Conservation (phyloP, 2,888 invertebrate species). For the Tenthredo distinguenda region DNA sequence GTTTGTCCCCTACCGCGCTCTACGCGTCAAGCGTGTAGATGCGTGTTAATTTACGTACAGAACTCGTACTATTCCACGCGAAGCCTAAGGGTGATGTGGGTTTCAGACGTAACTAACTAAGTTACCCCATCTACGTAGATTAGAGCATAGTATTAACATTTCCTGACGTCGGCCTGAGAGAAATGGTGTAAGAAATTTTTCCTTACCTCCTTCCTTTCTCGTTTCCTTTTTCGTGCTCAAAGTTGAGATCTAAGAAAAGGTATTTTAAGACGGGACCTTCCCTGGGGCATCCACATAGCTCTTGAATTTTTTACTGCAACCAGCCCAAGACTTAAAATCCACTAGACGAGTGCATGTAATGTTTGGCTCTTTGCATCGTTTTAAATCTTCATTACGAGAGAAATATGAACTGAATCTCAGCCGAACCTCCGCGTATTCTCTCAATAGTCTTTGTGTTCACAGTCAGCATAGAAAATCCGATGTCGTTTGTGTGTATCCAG, state of each 20-base stretch:
- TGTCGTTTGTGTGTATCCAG: neutral
- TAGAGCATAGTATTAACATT: conserved; percentile 37
- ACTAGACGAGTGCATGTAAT: neutral
- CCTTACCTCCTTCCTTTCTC: neutral
- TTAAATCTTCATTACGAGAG: neutral
- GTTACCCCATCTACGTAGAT: conserved; percentile 29
- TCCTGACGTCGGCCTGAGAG: neutral
- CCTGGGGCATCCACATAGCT: conserved; percentile 25
- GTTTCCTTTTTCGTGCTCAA: neutral
- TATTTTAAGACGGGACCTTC: neutral
- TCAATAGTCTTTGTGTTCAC: neutral
- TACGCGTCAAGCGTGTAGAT: conserved; percentile 19
- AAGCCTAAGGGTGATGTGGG: neutral
- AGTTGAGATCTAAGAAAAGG: conserved; percentile 19
- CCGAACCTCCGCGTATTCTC: neutral
- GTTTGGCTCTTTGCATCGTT: neutral
- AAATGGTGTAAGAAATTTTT: neutral
- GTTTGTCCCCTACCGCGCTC: neutral
- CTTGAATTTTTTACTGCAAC: conserved; percentile 27
- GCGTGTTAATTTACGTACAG: conserved; percentile 38
- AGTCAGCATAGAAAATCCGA: neutral
- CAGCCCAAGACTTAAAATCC: conserved; percentile 1
- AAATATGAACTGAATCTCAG: neutral
- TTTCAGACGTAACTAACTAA: conserved; percentile 42
- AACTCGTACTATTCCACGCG: neutral